Conservation (phyloP, 2,113 vertebrate species). For the Toxotes jaculatrix region DNA sequence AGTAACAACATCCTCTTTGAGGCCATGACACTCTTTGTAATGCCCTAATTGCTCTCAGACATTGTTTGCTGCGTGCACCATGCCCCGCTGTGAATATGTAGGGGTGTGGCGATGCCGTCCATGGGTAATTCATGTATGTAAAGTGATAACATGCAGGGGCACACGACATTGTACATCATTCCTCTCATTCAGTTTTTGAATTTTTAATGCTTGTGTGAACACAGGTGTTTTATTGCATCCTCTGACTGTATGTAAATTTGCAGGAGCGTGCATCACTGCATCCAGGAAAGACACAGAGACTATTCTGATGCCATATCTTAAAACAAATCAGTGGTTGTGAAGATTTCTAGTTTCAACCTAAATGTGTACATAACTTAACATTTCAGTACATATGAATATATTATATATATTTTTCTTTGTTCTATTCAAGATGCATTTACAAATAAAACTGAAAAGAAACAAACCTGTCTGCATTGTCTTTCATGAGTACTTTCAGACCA, state of each 20-base stretch:
- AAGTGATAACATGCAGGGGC: slow-evolving; percentile 48
- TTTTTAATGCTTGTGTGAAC: slow-evolving; percentile 85
- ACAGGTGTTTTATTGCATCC: slow-evolving; percentile 92
- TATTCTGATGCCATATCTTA: slow-evolving; percentile 88
- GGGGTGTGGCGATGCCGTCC: slow-evolving; percentile 36
- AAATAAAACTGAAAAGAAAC: slow-evolving; percentile 91
- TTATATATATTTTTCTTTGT: slow-evolving; percentile 88
- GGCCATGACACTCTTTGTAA: slow-evolving; percentile 49
- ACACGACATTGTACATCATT: slow-evolving; percentile 82
- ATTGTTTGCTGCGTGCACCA: slow-evolving; percentile 27
- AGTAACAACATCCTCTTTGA: slow-evolving; percentile 39
- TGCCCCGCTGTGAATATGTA: slow-evolving; percentile 30
- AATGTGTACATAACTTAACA: slow-evolving; percentile 78
- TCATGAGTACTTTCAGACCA: not conserved
- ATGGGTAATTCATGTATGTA: slow-evolving; percentile 52
- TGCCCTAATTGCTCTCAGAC: slow-evolving; percentile 31
- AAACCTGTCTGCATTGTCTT: slow-evolving; percentile 51
- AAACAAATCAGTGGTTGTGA: slow-evolving; percentile 76
- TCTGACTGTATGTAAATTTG: slow-evolving; percentile 99
- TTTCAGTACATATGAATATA: slow-evolving; percentile 82
- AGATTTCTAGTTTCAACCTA: slow-evolving; percentile 74
- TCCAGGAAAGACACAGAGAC: slow-evolving; percentile 85
- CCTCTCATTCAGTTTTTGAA: slow-evolving; percentile 90
- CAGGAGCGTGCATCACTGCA: slow-evolving; percentile 86
- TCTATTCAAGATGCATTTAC: slow-evolving; percentile 95